phyloP scores from a whole-genome alignment of 2,797 vertebrate species.

The Gephyroberyx darwinii region DNA sequence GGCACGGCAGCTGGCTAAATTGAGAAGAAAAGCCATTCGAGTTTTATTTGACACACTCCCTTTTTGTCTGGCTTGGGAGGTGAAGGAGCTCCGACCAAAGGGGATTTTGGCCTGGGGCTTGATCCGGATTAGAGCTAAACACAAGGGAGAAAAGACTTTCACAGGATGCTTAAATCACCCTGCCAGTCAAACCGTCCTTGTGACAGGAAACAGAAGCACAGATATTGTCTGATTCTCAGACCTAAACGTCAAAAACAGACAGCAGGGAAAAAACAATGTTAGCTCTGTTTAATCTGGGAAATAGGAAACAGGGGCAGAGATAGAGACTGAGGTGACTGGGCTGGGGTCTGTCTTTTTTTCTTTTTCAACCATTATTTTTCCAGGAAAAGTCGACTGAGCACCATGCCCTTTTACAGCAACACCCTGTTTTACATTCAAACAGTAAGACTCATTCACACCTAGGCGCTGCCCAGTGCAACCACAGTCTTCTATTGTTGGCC shows the following conservation, averaged over 20 bases:
- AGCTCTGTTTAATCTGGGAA: background rate
- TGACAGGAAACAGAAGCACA: background rate
- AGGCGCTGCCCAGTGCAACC: background rate
- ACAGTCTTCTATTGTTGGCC: no score
- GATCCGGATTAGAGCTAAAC: constrained; percentile 1
- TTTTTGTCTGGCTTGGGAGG: background rate
- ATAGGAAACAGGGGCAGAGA: background rate
- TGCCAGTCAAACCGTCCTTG: background rate
- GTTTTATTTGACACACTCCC: constrained; percentile 13
- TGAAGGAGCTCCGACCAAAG: background rate
- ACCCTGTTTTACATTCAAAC: background rate
- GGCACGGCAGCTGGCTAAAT: background rate
- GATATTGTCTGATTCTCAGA: background rate
- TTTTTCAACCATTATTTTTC: no score
- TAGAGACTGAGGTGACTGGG: no score
- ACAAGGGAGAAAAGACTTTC: background rate
- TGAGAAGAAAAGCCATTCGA: background rate
- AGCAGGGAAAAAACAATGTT: no score
- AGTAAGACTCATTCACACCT: background rate
- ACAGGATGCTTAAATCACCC: constrained; percentile 8
- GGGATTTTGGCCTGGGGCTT: background rate
- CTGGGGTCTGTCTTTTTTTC: no score
- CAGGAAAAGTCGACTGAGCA: background rate
- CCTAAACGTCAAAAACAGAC: background rate
- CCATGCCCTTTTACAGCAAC: background rate